Conservation (phyloP, 53 echinoderm and acorn worm species). For the Astropecten irregularis region DNA sequence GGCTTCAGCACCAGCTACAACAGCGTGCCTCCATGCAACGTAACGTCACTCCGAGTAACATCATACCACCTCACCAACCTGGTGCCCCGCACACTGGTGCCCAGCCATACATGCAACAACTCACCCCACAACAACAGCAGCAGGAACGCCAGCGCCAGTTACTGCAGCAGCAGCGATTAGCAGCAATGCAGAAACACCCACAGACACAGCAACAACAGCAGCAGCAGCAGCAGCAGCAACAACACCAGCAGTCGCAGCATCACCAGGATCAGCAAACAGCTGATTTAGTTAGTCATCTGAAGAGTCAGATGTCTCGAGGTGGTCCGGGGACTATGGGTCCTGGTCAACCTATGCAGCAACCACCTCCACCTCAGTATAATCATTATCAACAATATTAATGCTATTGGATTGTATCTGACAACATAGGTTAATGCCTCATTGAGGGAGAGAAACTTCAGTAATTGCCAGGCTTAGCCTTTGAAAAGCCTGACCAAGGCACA, state of each 20-base stretch:
- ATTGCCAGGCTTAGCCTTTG: no score
- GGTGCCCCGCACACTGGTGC: conserved; percentile 16
- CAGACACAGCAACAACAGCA: conserved; percentile 47
- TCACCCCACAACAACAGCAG: neutral
- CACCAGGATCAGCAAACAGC: conserved; percentile 63
- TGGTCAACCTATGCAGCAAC: conserved; percentile 40
- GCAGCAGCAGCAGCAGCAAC: conserved; percentile 57
- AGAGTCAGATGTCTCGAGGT: conserved; percentile 56
- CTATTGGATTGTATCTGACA: no score
- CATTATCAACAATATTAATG: conserved; percentile 48
- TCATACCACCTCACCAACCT: conserved; percentile 33
- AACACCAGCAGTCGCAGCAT: conserved; percentile 21
- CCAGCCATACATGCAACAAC: conserved; percentile 55
- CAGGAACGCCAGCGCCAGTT: neutral
- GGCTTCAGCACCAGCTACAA: conserved; percentile 44
- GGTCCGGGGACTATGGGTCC: conserved; percentile 21
- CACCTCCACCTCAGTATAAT: conserved; percentile 46
- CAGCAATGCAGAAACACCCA: conserved; percentile 28
- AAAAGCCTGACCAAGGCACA: no score
- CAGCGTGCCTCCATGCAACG: conserved; percentile 41
- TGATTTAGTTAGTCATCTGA: conserved; percentile 37
- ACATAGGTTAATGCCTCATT: neutral
- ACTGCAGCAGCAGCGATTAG: conserved; percentile 22
- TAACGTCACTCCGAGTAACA: neutral
- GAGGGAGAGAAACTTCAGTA: no score